Base-by-base conservation (phyloP, 2,113 vertebrate genomes). In the Chroicocephalus ridibundus region DNA sequence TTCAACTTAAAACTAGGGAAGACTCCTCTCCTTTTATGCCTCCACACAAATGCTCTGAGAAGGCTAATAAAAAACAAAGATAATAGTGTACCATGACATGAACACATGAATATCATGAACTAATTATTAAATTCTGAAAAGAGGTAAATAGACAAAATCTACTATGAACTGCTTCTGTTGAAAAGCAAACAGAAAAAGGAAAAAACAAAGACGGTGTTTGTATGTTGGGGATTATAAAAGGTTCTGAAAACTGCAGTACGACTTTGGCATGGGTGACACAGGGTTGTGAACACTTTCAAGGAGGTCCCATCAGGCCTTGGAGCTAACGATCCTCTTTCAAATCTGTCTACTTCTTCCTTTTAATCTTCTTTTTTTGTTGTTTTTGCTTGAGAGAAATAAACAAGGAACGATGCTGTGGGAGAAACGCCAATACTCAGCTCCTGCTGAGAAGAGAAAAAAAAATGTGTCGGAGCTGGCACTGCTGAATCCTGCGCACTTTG, bases 391-490 rank as follows among this genome's bases (percentile, higher is more conserved):
- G 75, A 91, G 84, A 95, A 97, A 97, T 96, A 93, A 95, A 93
- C 82, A 96, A 75, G 84, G 76, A 95, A 90, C 80, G 87, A 97
- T 96, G 92, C 93, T 96, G 84, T 91, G 93, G 95, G 91, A 97
- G 95, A 97, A 93, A 95, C 9, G 91, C 95, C 95, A 97, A 95
- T 92, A 93, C 64, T 97, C 93, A 70, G 78, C 91, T 96, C 97
- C 97, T 81, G 95, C 96, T 96, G 96, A 95, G 97, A 96, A 95
- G 86, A 88, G 75, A 22, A 46, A 40, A 83, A 83, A 93, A 88
- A 60, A 75, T 3, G 78, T 85, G 89, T 82, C 0, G 15, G 84
- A 96, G 84, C 89, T 97, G 95, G 79, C 93, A 84, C 89, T 94
- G 87, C 93, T 61, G 71, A 88, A 91, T 96, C 64, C 93, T 83